Percentiles rank a stretch among this genome's conserved stretches.
Conservation (phyloP, 2,888 invertebrate species). For the Eupelmus urozonus region DNA sequence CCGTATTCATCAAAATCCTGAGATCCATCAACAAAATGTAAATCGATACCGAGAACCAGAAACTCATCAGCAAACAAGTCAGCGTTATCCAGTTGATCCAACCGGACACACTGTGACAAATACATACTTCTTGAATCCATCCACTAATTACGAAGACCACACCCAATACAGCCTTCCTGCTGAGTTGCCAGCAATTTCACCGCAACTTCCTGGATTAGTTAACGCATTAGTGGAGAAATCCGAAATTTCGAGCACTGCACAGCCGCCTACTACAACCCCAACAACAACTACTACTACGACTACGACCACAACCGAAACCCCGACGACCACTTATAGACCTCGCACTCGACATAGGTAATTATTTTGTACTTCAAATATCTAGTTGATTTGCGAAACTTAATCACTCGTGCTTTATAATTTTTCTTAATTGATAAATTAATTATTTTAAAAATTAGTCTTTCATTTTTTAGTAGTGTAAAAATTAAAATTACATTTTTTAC, state of each 20-base stretch:
- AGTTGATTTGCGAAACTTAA: background rate
- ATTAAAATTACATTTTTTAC: conserved; percentile 2
- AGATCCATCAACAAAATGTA: conserved; percentile 57
- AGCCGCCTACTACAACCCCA: conserved; percentile 63
- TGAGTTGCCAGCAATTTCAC: conserved; percentile 80
- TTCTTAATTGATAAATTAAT: too few relatives aligned
- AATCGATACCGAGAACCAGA: conserved; percentile 61
- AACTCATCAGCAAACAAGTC: conserved; percentile 58
- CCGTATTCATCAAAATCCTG: conserved; percentile 57
- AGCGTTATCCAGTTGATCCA: conserved; percentile 62
- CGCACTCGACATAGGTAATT: conserved; percentile 69
- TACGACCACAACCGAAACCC: conserved; percentile 64
- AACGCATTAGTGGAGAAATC: conserved; percentile 81
- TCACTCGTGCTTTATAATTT: too few relatives aligned
- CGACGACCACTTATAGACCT: conserved; percentile 68
- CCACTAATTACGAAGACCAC: conserved; percentile 55
- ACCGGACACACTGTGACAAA: conserved; percentile 59
- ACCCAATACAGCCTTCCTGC: conserved; percentile 80
- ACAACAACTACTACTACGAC: conserved; percentile 66
- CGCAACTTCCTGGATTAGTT: conserved; percentile 81
- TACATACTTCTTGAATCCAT: conserved; percentile 59
- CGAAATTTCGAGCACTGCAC: conserved; percentile 58
- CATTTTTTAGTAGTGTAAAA: background rate
- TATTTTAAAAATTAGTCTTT: background rate
- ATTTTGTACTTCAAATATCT: background rate